Evolutionary conservation across 2,797 vertebrate species (phyloP), one percentile per base, ranked within the genome.

Genomic region (Saxicola maurus): DNA sequence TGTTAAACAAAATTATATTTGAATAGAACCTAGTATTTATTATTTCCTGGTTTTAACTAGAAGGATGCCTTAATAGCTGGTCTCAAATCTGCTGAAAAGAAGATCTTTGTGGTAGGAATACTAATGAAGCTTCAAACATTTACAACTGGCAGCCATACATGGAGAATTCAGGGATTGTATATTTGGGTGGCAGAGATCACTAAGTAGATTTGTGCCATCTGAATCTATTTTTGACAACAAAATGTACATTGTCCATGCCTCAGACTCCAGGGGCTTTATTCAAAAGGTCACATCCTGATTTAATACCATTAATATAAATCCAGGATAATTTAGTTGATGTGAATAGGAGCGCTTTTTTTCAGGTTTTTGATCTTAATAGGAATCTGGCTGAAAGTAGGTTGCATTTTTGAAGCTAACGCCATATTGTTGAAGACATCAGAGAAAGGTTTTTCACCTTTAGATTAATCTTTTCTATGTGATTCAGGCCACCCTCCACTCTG

Each of bases 31-130:
- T 33, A 40, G 27, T 75, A 76, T 45, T 92, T 92, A 66, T 1
- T 45, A 83, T 90, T 90, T 82, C 62, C 76, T 72, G 42, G 1
- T 53, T 84, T 91, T 53, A 82, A 53, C 81, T 82, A 74, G 45
- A 55, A 89, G 69, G 27, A n/a, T 68, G 13, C 85, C 77, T 85
- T 90, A 73, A 85, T 90, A 89, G 69, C 37, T 83, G 43, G 27
- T 80, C 62, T 92, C 59, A 80, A 55, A 91, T 91, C 62, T 77
- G 66, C 84, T 89, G 66, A 78, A 89, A 89, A 86, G 72, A 75
- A 72, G 40, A 60, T 91, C 91, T 92, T 87, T 60, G 17, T 78
- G 73, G 76, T 72, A 45, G 79, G 87, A 90, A 85, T 90, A 74
- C 37, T 81, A 86, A 90, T 73, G 69, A 87, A 75, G 40, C 42